Conservation (phyloP, 2,113 vertebrate species). For the Mustela lutreola region DNA sequence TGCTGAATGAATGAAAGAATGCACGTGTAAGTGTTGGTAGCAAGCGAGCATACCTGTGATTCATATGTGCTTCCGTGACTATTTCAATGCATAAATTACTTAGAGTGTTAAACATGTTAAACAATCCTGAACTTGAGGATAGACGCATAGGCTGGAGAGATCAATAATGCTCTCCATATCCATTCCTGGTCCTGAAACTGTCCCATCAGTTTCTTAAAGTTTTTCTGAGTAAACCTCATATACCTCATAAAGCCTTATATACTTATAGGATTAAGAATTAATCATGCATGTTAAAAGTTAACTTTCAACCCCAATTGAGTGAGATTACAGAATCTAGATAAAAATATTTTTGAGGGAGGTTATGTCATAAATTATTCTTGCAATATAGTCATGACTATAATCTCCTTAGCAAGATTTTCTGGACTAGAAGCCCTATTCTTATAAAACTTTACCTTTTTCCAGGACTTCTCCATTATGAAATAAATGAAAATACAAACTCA, state of each 20-base stretch:
- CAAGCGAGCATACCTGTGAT: not conserved
- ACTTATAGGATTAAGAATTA: not conserved
- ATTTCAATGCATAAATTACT: not conserved
- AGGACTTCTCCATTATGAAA: not conserved
- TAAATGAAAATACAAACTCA: constrained; percentile 16
- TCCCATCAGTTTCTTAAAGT: not conserved
- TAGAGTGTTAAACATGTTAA: not conserved
- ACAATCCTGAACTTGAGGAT: not conserved
- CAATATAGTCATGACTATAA: not conserved
- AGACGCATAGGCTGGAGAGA: not conserved
- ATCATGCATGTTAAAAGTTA: not conserved
- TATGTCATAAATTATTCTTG: not conserved
- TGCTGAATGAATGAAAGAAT: not conserved
- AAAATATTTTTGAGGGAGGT: not conserved
- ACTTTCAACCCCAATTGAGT: not conserved
- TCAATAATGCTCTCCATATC: not conserved
- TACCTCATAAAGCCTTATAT: not conserved
- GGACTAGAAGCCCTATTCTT: not conserved
- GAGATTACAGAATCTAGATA: not conserved
- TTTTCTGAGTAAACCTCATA: not conserved
- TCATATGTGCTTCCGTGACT: not conserved
- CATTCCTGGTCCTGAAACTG: not conserved
- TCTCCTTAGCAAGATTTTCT: not conserved
- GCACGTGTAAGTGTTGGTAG: not conserved
- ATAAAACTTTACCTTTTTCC: constrained; percentile 2